Evolutionary conservation across 2,797 vertebrate genomes (phyloP).

Genomic region (Gobionotothen gibberifrons): DNA sequence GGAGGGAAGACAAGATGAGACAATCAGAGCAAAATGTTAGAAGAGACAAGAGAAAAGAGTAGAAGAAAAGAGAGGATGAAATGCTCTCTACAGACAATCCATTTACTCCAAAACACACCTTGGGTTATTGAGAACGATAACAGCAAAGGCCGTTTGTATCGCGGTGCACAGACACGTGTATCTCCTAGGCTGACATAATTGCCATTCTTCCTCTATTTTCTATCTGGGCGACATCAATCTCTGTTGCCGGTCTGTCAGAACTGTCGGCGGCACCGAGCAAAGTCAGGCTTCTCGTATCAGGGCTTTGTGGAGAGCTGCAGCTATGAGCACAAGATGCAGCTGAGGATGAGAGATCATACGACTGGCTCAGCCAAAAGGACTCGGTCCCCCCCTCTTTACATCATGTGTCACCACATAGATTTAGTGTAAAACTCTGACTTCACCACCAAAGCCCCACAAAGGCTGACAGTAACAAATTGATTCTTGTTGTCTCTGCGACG

Average conservation of each 20-base stretch:
- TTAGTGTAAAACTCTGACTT: slow-evolving; percentile 74
- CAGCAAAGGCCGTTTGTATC: slow-evolving; percentile 77
- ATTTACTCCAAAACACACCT: slow-evolving; percentile 85
- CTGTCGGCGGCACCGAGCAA: slow-evolving; percentile 76
- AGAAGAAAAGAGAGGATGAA: slow-evolving; percentile 53
- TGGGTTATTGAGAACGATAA: slow-evolving; percentile 86
- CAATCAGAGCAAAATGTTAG: background rate
- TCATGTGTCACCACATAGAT: slow-evolving; percentile 68
- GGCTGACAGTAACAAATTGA: slow-evolving; percentile 74
- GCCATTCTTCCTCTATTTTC: slow-evolving; percentile 87
- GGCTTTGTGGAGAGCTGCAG: slow-evolving; percentile 72
- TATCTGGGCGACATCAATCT: slow-evolving; percentile 88
- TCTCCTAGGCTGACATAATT: slow-evolving; percentile 86
- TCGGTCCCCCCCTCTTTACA: slow-evolving; percentile 67
- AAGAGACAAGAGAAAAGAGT: slow-evolving; percentile 17
- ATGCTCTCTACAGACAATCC: slow-evolving; percentile 77
- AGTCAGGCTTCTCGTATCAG: slow-evolving; percentile 71
- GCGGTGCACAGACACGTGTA: slow-evolving; percentile 83
- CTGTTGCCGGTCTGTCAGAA: slow-evolving; percentile 84
- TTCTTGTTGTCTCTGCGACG: slow-evolving; percentile 64
- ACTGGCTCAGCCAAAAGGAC: slow-evolving; percentile 72
- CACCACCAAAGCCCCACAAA: slow-evolving; percentile 59
- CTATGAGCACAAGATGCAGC: slow-evolving; percentile 72
- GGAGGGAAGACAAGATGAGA: slow-evolving; percentile 20
- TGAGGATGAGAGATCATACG: slow-evolving; percentile 77